phyloP scores from a whole-genome alignment of 2,888 invertebrate genomes.

The Apamea epomidion region DNA sequence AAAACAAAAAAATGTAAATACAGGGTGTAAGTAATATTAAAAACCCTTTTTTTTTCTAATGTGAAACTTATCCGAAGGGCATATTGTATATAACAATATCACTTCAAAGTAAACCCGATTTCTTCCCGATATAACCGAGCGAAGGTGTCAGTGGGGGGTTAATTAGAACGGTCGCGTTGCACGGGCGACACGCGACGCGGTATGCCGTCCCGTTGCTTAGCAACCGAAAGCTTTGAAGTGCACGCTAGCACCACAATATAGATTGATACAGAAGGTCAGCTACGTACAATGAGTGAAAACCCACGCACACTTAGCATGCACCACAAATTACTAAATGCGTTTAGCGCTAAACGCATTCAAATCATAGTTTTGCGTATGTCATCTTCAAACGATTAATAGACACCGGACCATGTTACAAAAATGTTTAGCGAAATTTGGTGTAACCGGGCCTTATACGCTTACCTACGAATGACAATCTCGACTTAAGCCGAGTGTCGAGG shows the following conservation, averaged over 20 bases:
- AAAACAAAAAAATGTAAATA: too few relatives aligned
- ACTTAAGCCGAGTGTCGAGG: too few relatives aligned
- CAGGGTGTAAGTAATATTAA: background rate
- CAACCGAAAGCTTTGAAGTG: conserved; percentile 63
- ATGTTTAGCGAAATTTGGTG: too few relatives aligned
- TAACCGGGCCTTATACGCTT: too few relatives aligned
- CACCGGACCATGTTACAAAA: too few relatives aligned
- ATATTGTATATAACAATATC: conserved; percentile 10
- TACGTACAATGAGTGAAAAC: background rate
- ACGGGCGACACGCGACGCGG: conserved; percentile 57
- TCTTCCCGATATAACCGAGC: conserved; percentile 40
- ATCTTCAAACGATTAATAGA: too few relatives aligned
- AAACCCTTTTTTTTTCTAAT: background rate
- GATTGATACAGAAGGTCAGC: background rate
- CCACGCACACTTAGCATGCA: too few relatives aligned
- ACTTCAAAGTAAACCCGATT: conserved; percentile 28
- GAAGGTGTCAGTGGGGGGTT: conserved; percentile 45
- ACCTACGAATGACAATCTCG: too few relatives aligned
- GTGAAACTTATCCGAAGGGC: too few relatives aligned
- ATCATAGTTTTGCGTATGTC: too few relatives aligned
- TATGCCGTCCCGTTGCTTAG: conserved; percentile 58
- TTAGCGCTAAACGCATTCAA: too few relatives aligned
- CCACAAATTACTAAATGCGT: too few relatives aligned
- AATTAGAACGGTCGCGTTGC: conserved; percentile 59
- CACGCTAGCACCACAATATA: conserved; percentile 20